Conservation (phyloP, 2,797 vertebrate species). For the Phylloscopus collybita region DNA sequence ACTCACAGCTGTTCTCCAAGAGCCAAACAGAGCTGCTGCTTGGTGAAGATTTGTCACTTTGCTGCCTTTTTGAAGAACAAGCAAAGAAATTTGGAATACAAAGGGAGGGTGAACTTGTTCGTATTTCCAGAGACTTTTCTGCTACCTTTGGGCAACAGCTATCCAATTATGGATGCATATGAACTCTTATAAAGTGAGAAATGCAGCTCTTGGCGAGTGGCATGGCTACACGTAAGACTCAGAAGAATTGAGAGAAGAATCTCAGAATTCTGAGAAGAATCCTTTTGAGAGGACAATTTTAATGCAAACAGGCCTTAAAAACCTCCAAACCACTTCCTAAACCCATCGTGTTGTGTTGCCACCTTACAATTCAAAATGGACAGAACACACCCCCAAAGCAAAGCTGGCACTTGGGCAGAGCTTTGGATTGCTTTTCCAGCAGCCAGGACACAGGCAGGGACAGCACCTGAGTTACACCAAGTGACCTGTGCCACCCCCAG, state of each 20-base stretch:
- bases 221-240: fast-evolving
- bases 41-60: background rate
- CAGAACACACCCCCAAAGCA: background rate
- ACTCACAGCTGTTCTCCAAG: constrained; percentile 6
- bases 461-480: fast-evolving
- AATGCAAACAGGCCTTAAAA: background rate
- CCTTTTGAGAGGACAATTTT: background rate
- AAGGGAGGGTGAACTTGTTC: background rate
- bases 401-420: background rate
- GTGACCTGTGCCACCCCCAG: background rate
- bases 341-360: background rate
- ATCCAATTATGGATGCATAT: fast-evolving
- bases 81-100: background rate
- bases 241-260: background rate
- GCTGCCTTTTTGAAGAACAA: background rate
- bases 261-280: too few relatives aligned
- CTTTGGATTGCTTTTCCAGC: background rate
- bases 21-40: background rate
- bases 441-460: background rate
- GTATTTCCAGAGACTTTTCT: background rate
- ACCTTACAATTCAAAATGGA: background rate
- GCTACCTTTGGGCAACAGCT: background rate
- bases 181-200: background rate
- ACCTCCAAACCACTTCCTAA: background rate
- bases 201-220: fast-evolving